A percentile compares a stretch with the other conserved stretches of the same genome.
phyloP scores from a whole-genome alignment of 1,140 invertebrate species.

The Zaprionus davidi region DNA sequence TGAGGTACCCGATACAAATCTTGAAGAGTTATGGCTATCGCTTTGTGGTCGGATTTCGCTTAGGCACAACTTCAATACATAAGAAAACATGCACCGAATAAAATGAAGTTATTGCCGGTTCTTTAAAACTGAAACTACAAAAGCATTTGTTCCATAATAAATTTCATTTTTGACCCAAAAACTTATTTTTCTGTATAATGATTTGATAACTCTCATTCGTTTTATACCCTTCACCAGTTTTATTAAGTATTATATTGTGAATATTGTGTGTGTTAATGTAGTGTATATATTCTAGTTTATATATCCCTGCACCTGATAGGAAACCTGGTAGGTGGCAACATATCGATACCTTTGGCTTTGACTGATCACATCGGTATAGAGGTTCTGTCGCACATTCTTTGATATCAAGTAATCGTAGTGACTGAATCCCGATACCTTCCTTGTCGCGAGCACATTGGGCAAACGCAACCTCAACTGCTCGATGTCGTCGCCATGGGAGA shows the following conservation, averaged over 20 bases:
- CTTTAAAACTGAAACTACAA: too few relatives aligned
- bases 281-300: neutral
- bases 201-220: too few relatives aligned
- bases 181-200: too few relatives aligned
- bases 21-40: too few relatives aligned
- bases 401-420: constrained; percentile 59
- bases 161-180: too few relatives aligned
- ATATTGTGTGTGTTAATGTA: neutral
- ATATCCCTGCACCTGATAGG: neutral
- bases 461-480: neutral
- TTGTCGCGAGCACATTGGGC: constrained; percentile 44
- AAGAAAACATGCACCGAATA: too few relatives aligned
- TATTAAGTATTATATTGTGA: neutral
- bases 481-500: constrained; percentile 30
- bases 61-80: too few relatives aligned
- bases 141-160: too few relatives aligned
- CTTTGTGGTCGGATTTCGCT: too few relatives aligned
- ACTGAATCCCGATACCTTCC: constrained; percentile 17
- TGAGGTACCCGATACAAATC: too few relatives aligned
- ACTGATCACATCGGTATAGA: constrained; percentile 36
- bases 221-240: neutral
- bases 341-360: neutral
- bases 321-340: neutral
- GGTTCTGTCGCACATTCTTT: constrained; percentile 26
- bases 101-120: too few relatives aligned